These are phyloP conservation scores for Meles meles DNA, from an alignment of 2,113 vertebrate species.

Conservation along the genomic window DNA sequence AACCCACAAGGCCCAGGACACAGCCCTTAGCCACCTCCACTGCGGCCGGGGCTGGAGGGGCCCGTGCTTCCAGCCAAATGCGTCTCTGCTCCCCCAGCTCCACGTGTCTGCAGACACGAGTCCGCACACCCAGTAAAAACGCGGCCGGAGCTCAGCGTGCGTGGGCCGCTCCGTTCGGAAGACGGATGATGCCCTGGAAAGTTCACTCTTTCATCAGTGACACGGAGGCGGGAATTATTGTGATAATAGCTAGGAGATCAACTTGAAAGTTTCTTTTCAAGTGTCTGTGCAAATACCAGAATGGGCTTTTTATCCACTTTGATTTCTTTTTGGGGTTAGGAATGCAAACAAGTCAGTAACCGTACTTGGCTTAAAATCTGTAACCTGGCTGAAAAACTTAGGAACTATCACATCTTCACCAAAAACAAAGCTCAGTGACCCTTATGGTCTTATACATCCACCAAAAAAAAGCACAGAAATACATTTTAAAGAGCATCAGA, in stretches of 20 bases:
- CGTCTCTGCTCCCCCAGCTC: not conserved
- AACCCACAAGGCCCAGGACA: rapidly evolving
- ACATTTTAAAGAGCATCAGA: not conserved
- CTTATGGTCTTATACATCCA: too few relatives aligned
- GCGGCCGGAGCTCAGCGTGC: rapidly evolving
- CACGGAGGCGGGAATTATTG: not conserved
- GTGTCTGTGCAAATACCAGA: not conserved
- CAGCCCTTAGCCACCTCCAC: rapidly evolving
- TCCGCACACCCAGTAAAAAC: rapidly evolving
- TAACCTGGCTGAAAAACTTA: not conserved
- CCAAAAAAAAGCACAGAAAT: not conserved
- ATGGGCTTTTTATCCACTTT: not conserved
- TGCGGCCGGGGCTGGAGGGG: not conserved
- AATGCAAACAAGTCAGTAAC: not conserved
- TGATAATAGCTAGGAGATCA: not conserved
- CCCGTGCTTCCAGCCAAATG: not conserved
- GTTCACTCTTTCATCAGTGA: not conserved
- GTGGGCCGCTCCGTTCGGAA: rapidly evolving
- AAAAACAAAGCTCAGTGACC: not conserved
- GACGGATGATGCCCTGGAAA: not conserved
- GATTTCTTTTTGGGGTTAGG: not conserved
- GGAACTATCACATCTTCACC: not conserved
- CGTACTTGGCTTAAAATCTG: not conserved
- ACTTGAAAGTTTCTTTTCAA: not conserved
- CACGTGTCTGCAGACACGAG: rapidly evolving